Conservation (phyloP, 2,797 vertebrate species). For the Ispidina picta region DNA sequence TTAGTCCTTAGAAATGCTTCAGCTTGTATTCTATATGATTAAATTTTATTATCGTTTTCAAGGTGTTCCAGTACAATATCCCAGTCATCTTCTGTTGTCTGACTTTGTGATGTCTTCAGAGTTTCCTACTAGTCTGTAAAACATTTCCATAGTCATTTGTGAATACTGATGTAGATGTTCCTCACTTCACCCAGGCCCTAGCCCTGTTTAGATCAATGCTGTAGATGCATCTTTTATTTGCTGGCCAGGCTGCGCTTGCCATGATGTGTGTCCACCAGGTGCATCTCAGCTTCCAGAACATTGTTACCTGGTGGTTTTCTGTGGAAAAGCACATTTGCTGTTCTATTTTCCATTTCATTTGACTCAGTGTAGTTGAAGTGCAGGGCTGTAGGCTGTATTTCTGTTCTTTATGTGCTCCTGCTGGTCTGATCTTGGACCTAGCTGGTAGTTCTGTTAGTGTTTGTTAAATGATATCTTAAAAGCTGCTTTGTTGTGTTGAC, state of each 20-base stretch:
- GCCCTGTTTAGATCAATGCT: neutral
- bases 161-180: neutral
- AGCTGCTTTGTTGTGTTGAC: neutral
- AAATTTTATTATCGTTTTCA: neutral
- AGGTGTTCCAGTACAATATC: neutral
- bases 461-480: neutral
- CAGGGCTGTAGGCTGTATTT: neutral
- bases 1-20: neutral
- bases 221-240: neutral
- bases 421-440: neutral
- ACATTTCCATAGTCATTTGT: neutral
- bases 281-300: neutral
- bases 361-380: neutral
- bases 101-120: neutral
- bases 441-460: neutral
- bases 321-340: neutral
- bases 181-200: rapidly evolving
- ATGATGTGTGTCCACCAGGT: neutral
- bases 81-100: neutral
- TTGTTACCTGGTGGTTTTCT: neutral
- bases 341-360: neutral
- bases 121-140: neutral
- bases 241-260: neutral
- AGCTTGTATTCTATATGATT: neutral
- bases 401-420: neutral